Base-by-base conservation (phyloP, 1,140 invertebrate species). In the Lepidotrigona ventralis region DNA sequence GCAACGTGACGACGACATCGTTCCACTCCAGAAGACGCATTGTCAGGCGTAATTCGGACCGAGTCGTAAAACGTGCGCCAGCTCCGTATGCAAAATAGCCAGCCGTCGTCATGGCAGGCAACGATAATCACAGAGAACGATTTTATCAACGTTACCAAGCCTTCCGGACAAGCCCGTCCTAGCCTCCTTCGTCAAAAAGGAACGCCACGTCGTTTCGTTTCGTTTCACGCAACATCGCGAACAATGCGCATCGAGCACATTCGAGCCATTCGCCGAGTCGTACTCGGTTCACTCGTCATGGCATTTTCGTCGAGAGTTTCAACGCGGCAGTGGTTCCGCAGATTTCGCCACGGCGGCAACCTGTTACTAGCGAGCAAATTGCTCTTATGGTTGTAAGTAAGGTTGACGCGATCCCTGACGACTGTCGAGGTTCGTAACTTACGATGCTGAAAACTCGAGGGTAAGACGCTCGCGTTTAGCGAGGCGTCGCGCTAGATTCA, bases 71-170 rank as follows among this genome's bases (percentile, higher is more conserved):
- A 80, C 69, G n/a, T 9, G 54, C 19, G 21, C 39, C 14, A 64
- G 63, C 19, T 64, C 8, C 53, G n/a, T 73, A 80, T 73, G 56
- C 69, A 80, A 80, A 80, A 29, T 53, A 73, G 69, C 33, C 54
- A 23, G 33, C n/a, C 19, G 14, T 14, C 33, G 39, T 29, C 14
- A 23, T 29, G 11, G 26, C 54, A 56, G 51, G 23, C 53, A 29
- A 80, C 29, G 63, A 29, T 54, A 29, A 73, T 73, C 51, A 63
- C 79, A 4, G 9, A 11, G 19, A 53, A 64, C 29, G 51, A 26
- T 80, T 80, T 80, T 53, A 73, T 63, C 58, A n/a, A 63, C 70
- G 8, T 15, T 19, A 19, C 19, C 14, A 12, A n/a, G 21, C n/a
- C 3, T 1, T 70, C 6, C 39, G 3, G 6, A 21, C n/a, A 26